A percentile compares a stretch with the other conserved stretches of the same genome.
Conservation (phyloP, 1,140 invertebrate genomes). For the Paralvinella palmiformis region DNA sequence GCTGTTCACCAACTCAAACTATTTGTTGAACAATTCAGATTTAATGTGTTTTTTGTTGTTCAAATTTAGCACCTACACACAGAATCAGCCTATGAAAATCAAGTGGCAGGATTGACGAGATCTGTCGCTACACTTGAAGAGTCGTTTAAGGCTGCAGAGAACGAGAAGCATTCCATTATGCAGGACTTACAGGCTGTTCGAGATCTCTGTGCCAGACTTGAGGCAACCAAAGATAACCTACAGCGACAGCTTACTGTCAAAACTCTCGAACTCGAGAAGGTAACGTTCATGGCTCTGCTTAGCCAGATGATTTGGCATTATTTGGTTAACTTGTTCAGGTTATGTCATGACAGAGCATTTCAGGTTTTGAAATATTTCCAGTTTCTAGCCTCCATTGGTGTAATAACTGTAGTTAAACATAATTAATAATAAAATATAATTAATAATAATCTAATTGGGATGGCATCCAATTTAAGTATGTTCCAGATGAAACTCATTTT, state of each 20-base stretch:
- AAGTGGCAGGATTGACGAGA: conserved; percentile 44
- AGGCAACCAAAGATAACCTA: conserved; percentile 43
- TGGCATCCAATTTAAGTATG: no score
- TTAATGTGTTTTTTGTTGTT: no score
- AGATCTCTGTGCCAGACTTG: conserved; percentile 44
- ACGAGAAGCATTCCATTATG: conserved; percentile 37
- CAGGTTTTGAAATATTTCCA: not conserved
- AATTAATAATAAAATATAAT: not conserved
- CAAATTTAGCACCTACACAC: conserved; percentile 42
- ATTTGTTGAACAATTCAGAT: no score
- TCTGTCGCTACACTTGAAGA: conserved; percentile 44
- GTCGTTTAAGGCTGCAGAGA: conserved; percentile 37
- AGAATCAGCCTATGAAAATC: conserved; percentile 45
- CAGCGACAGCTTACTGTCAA: conserved; percentile 40
- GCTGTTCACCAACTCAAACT: no score
- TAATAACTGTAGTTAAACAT: not conserved
- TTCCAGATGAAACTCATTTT: no score
- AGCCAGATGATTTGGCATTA: no score
- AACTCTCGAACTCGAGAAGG: conserved; percentile 48
- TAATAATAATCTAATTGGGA: no score
- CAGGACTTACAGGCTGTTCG: conserved; percentile 43
- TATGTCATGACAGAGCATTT: not conserved
- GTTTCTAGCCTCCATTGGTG: not conserved
- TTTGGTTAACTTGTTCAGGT: no score
- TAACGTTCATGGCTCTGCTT: conserved; percentile 18